Base-by-base conservation (phyloP, 2,888 invertebrate genomes). In the Hypena proboscidalis region DNA sequence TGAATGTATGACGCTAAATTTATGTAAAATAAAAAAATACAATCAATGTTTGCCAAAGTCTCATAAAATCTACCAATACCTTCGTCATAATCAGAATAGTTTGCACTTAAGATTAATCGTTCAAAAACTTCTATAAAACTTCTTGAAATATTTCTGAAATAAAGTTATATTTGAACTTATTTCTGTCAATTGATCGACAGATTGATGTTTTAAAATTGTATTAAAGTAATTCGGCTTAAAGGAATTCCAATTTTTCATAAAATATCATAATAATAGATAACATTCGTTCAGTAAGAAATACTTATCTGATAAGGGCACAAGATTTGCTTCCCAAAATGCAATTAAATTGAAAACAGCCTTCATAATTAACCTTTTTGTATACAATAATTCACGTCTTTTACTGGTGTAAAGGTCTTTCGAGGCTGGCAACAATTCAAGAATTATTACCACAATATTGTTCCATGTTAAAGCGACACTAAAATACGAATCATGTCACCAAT, bases 181-280 rank as follows among this genome's bases (percentile, higher is more conserved):
- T n/a, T 9, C 30, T 35, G 62, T 55, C 43, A 45, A 54, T 54
- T 50, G 47, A 34, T 45, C 30, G 36, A 22, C 32, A 22, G 31
- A 29, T 39, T 15, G 9, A 47, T 42, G 23, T 40, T 39, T 36
- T 36, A 42, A 21, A 37, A 41, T 42, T 45, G 29, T 48, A 52
- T 42, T 26, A 27, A 46, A 41, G 37, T 52, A 48, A 25, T 29
- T 37, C 32, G 15, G 40, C 31, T 37, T 33, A 29, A 47, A 35
- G 10, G 27, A 48, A 54, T 46, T 39, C 29, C 42, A 43, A 38
- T 49, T 46, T 55, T 30, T 52, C 44, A 41, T 47, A 40, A 59
- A 57, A 58, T 54, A 60, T 63, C 5, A 58, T 62, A 64, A 63
- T 63, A 61, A 44, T 56, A 49, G n/a, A 49, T 47, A 51, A 54